A percentile compares a stretch with the other conserved stretches of the same genome.
These are phyloP conservation scores for Macaca nemestrina DNA, from an alignment of 2,113 vertebrate species.

Conservation along the genomic window DNA sequence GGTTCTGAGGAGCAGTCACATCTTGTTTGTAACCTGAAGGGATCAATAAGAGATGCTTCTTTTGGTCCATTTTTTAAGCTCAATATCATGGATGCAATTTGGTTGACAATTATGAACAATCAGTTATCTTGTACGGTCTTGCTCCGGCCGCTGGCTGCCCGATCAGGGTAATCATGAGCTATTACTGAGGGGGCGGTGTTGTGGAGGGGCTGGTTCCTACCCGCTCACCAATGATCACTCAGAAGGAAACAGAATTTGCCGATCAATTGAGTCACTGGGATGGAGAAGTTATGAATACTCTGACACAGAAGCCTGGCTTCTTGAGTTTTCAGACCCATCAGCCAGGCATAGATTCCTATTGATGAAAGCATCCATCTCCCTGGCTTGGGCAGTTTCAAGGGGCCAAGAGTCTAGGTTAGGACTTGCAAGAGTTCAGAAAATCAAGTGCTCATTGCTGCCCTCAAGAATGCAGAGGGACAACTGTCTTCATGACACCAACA, in stretches of 20 bases:
- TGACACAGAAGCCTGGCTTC: conserved; percentile 82
- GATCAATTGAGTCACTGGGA: conserved; percentile 89
- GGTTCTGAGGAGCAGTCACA: conserved; percentile 84
- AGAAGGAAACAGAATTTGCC: conserved; percentile 85
- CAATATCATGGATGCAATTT: conserved; percentile 91
- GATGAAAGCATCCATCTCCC: conserved; percentile 76
- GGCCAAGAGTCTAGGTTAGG: conserved; percentile 23
- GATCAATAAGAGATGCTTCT: conserved; percentile 93
- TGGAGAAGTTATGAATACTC: conserved; percentile 86
- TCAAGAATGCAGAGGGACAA: not conserved
- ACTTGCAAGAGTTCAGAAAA: conserved; percentile 22
- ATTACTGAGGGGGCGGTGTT: conserved; percentile 79
- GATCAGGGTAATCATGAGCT: conserved; percentile 80
- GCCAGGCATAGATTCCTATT: conserved; percentile 84
- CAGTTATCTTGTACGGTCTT: conserved; percentile 82
- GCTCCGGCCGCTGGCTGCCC: conserved; percentile 78
- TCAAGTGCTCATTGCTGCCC: not conserved
- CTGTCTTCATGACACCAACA: not conserved
- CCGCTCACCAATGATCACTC: conserved; percentile 77
- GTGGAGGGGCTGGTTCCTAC: conserved; percentile 83
- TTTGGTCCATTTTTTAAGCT: conserved; percentile 87
- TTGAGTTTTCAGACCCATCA: conserved; percentile 86
- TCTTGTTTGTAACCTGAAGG: conserved; percentile 86
- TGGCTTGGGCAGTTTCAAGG: conserved; percentile 4
- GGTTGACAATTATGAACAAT: conserved; percentile 93